These are phyloP conservation scores for Xestia sexstrigata DNA, from an alignment of 2,888 invertebrate genomes.

Conservation along the genomic window DNA sequence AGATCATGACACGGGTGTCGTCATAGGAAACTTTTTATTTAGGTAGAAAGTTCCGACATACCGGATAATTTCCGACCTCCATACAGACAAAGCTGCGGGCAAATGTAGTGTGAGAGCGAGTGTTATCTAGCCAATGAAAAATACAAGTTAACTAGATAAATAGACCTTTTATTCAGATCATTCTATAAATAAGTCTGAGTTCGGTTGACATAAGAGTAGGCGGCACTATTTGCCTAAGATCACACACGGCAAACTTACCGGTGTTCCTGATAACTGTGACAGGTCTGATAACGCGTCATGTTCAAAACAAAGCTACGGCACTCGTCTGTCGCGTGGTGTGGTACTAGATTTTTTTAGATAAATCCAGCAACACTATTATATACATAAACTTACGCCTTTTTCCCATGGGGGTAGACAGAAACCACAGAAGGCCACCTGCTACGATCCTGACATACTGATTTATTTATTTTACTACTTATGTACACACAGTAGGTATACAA, in stretches of 20 bases:
- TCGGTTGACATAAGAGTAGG: conserved; percentile 25
- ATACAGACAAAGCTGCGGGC: neutral
- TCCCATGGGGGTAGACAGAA: no score
- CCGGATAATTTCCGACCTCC: neutral
- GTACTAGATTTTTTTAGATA: neutral
- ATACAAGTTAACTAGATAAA: neutral
- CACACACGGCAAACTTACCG: conserved; percentile 47
- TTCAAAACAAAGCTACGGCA: conserved; percentile 60
- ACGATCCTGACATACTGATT: no score
- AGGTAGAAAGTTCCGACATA: neutral
- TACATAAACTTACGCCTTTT: no score
- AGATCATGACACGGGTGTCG: no score
- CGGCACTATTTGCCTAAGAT: conserved; percentile 59
- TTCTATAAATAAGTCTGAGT: conserved; percentile 2
- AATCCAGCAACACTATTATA: neutral
- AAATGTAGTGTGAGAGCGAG: neutral
- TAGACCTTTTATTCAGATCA: neutral
- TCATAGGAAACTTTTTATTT: neutral
- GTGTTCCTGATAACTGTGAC: conserved; percentile 64
- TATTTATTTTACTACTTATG: no score
- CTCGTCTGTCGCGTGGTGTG: conserved; percentile 37
- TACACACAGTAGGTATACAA: no score
- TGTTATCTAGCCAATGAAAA: neutral
- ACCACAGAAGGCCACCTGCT: no score
- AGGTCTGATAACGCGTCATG: conserved; percentile 66